Evolutionary conservation across 2,888 invertebrate species (phyloP), one percentile per base, ranked within the genome.

Genomic region (Blastobasis lacticolella): DNA sequence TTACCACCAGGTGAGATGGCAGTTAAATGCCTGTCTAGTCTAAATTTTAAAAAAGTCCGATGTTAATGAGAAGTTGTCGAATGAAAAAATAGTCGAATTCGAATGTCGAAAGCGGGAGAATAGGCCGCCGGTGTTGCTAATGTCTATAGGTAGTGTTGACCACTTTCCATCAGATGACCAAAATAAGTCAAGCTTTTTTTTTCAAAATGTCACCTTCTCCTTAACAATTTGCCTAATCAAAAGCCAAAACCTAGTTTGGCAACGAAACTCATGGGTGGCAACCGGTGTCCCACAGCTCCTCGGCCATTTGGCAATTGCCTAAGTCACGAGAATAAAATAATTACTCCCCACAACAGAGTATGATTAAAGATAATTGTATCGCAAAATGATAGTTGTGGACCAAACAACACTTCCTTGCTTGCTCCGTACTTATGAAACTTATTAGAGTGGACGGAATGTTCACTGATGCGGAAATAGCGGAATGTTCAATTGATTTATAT

Each of bases 261-360:
- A 66, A 64, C 55, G 48, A 45, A 55, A 52, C 23, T 62, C 53
- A 66, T 69, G 64, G 64, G 67, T 68, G 67, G 63, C 57, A 52
- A 58, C 52, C 49, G 49, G 2, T 23, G 53, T 50, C 60, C 42
- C 37, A 48, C 10, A 54, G 63, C 61, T 59, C 54, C 57, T 53
- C 55, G 59, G 53, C 50, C 54, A 64, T 72, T 71, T 62, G 58
- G 67, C 66, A 71, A 73, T 66, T 59, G 62, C 57, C 53, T 55
- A 59, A 60, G 65, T 66, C 66, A 67, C 65, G 63, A 66, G 60
- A 60, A 60, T 63, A 58, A 23, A 47, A 52, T 49, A 42, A 46
- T 49, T 45, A 40, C 52, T 48, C 47, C 46, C 53, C 57, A 23
- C 23, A 23, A 23, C 59, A 54, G 58, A 53, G 56, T 56, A 62